Percentiles rank a stretch among this genome's conserved stretches.
phyloP scores from a whole-genome alignment of 2,797 vertebrate genomes.

The Coluber constrictor region DNA sequence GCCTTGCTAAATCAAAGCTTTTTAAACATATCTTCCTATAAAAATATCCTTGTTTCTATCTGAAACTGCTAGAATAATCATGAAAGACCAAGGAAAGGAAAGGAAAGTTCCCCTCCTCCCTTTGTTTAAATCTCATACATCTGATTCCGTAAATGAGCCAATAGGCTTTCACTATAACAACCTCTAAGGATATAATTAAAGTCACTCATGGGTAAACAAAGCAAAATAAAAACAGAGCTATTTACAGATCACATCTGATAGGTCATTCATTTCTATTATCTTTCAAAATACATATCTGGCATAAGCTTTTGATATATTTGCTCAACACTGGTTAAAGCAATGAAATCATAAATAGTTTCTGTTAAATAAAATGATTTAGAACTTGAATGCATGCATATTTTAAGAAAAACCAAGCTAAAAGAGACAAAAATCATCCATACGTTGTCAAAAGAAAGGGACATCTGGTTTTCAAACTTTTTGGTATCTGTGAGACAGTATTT shows the following conservation, averaged over 20 bases:
- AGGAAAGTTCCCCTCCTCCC: not conserved
- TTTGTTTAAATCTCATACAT: not conserved
- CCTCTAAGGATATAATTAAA: not conserved
- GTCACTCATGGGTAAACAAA: not conserved
- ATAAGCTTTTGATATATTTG: not conserved
- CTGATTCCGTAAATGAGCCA: not conserved
- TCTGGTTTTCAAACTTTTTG: not conserved
- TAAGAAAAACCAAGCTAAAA: conserved; percentile 7
- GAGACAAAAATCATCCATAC: not conserved
- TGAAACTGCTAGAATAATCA: not conserved
- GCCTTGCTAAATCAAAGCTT: not conserved
- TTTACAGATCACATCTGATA: not conserved
- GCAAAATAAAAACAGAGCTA: not conserved
- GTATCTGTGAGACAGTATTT: not conserved
- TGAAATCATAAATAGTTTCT: not conserved
- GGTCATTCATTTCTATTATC: not conserved
- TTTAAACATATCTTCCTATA: not conserved
- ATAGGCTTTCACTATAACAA: not conserved
- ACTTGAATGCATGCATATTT: not conserved
- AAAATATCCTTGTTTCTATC: not conserved
- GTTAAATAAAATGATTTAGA: not conserved
- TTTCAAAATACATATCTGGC: not conserved
- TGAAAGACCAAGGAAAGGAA: not conserved
- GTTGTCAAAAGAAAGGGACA: not conserved
- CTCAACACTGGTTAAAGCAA: not conserved